Percentiles rank a stretch among this genome's conserved stretches.
Conservation (phyloP, 2,797 vertebrate species). For the Graptemys geographica region DNA sequence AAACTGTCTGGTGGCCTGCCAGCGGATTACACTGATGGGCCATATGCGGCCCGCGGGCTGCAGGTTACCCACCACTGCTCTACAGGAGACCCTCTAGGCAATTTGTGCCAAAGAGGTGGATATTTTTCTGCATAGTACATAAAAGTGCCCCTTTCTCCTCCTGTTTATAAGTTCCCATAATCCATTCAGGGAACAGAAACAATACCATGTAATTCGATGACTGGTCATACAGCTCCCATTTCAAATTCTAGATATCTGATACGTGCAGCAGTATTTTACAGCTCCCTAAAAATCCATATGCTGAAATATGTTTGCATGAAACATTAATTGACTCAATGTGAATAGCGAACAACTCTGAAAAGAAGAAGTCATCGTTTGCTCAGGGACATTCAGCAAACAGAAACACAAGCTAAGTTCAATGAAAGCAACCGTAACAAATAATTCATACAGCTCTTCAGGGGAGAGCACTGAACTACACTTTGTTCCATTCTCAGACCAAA, state of each 20-base stretch:
- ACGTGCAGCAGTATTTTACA: not conserved
- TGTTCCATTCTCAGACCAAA: not conserved
- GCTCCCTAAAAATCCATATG: not conserved
- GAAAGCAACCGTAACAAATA: not conserved
- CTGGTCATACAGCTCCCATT: not conserved
- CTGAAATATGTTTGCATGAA: not conserved
- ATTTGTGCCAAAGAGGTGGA: not conserved
- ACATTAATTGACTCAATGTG: not conserved
- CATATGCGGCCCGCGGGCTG: fast-evolving
- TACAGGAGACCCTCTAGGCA: not conserved
- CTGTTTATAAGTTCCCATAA: not conserved
- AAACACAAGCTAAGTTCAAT: not conserved
- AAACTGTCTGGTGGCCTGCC: no score
- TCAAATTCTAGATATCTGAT: not conserved
- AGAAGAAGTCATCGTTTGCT: not conserved
- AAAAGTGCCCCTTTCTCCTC: not conserved
- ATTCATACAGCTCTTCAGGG: not conserved
- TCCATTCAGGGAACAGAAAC: not conserved
- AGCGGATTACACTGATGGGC: no score
- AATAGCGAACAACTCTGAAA: not conserved
- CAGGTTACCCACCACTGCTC: no score
- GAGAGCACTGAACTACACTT: not conserved
- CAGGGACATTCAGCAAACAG: not conserved
- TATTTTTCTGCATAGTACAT: not conserved
- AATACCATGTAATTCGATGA: not conserved